phyloP scores from a whole-genome alignment of 2,797 vertebrate species.

The Sparidentex hasta region DNA sequence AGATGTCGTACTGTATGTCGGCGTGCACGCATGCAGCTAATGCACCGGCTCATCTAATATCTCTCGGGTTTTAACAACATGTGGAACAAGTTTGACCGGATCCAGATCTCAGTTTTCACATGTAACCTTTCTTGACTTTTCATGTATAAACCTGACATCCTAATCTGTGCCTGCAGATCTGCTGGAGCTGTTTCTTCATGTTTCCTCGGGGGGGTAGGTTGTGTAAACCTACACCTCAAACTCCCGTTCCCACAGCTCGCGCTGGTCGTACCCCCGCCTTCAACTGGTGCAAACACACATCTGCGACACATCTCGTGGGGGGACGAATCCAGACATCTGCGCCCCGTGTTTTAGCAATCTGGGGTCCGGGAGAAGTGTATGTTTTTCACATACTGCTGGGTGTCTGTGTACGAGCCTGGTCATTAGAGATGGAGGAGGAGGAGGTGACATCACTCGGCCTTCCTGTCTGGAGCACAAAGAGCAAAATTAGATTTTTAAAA shows the following conservation, averaged over 20 bases:
- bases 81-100: constrained; percentile 30
- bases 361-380: constrained; percentile 28
- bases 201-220: constrained; percentile 28
- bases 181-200: constrained; percentile 41
- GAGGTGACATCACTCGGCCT: constrained; percentile 61
- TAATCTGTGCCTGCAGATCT: constrained; percentile 41
- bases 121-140: constrained; percentile 25
- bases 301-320: constrained; percentile 36
- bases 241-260: constrained; percentile 66
- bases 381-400: constrained; percentile 63
- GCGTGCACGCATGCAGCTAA: neutral
- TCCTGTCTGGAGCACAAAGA: constrained; percentile 62
- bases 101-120: constrained; percentile 20
- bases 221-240: constrained; percentile 62
- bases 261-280: constrained; percentile 27
- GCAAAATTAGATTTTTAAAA: constrained; percentile 55
- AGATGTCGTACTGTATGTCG: constrained; percentile 13
- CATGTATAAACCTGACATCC: constrained; percentile 32
- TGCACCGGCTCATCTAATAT: constrained; percentile 18
- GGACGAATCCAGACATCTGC: constrained; percentile 56
- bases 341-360: constrained; percentile 57
- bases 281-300: constrained; percentile 42
- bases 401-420: constrained; percentile 20
- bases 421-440: constrained; percentile 35
- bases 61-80: constrained; percentile 26